Base-by-base conservation (phyloP, 2,797 vertebrate species). In the Taeniopygia guttata region DNA sequence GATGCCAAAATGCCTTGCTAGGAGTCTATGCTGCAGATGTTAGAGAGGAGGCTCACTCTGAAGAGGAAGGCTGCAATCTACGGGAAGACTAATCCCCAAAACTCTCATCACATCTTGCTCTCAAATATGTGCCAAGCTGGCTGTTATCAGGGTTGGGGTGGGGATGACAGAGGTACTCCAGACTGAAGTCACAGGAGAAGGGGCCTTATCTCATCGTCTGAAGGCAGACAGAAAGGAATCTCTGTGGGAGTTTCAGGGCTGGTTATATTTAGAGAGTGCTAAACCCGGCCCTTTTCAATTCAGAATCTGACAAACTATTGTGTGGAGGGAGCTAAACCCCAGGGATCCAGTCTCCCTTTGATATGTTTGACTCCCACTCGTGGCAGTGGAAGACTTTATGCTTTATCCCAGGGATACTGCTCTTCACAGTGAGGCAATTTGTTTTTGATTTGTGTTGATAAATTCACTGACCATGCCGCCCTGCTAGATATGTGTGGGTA, bases 181-280 rank as follows among this genome's bases (percentile, higher is more conserved):
- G 95, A 76, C 95, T 96, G 91, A 95, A 96, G 95, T 94, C 94
- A 93, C 85, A 93, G 77, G 83, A 90, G 80, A 96, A 86, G 69
- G 85, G 43, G 84, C 85, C 95, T 97, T 96, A 96, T 97, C 94
- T 94, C 94, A 77, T 70, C 2, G 29, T 88, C 95, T 94, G 89
- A 95, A 93, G 83, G 83, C 94, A 97, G 93, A 88, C 91, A 94
- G 93, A 95, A 88, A 94, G 87, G 95, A 96, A 95, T 96, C 95
- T 95, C 95, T 73, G 93, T 88, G 87, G 94, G 91, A 96, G 95
- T 96, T 94, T 96, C 93, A 83, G 74, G 93, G 67, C 72, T 94
- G 93, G 94, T 92, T 96, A 93, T 95, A 96, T 97, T 97, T 97
- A 96, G 93, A 94, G 87, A 94, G 91, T 93, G 90, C 94, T 94